phyloP scores from a whole-genome alignment of 2,113 vertebrate species.

The Morone chrysops region DNA sequence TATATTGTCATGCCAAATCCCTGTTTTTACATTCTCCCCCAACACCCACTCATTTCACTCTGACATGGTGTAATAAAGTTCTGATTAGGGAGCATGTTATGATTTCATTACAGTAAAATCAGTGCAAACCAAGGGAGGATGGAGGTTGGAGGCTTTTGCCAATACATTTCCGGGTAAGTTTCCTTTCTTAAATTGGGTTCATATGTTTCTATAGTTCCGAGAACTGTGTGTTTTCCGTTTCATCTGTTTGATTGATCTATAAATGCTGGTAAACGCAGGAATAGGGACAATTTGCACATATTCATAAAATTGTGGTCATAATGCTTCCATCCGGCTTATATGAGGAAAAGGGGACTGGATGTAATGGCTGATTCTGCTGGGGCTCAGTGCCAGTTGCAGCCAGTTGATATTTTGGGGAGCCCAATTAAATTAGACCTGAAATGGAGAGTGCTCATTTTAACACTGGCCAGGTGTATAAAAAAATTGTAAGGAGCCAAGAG shows the following conservation, averaged over 20 bases:
- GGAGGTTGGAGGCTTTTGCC: slow-evolving; percentile 28
- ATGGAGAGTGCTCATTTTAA: slow-evolving; percentile 23
- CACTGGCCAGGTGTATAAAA: neutral
- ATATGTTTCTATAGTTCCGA: slow-evolving; percentile 1
- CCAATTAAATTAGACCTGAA: slow-evolving; percentile 45
- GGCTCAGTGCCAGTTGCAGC: slow-evolving; percentile 22
- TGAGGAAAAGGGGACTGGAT: slow-evolving; percentile 11
- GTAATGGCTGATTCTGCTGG: slow-evolving; percentile 21
- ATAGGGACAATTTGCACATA: neutral
- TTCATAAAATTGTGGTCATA: slow-evolving; percentile 15
- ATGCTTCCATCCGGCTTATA: slow-evolving; percentile 11
- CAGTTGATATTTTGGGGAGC: slow-evolving; percentile 43
- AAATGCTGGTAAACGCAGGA: slow-evolving; percentile 28
- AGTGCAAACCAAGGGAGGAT: slow-evolving; percentile 22
- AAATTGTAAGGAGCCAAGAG: neutral
- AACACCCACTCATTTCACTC: slow-evolving; percentile 21
- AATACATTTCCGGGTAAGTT: slow-evolving; percentile 34
- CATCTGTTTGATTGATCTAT: slow-evolving; percentile 24
- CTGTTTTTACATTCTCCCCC: neutral
- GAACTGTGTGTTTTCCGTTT: slow-evolving; percentile 15
- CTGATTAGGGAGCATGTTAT: slow-evolving; percentile 63
- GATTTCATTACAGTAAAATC: slow-evolving; percentile 70
- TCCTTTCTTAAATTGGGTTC: neutral
- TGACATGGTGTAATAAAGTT: slow-evolving; percentile 64
- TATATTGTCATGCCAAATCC: slow-evolving; percentile 11